Conservation (phyloP, 2,113 vertebrate species). For the Atlantisia rogersi region DNA sequence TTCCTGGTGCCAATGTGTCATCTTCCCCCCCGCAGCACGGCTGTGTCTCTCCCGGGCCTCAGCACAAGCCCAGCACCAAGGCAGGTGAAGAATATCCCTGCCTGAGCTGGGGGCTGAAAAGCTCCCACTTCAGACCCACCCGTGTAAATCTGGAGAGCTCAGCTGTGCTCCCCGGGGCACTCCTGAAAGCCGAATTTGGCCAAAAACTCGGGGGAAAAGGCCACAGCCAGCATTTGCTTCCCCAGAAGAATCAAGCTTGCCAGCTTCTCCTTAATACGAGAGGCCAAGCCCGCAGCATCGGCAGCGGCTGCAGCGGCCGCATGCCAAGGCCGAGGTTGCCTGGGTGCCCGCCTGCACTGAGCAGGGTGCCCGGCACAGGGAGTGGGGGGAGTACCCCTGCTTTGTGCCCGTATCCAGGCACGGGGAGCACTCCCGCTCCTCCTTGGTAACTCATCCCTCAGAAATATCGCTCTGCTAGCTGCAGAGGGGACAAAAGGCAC, state of each 20-base stretch:
- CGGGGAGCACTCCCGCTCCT: not conserved
- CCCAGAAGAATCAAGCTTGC: not conserved
- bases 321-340: not conserved
- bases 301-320: accelerated
- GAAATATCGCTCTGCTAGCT: not conserved
- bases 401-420: not conserved
- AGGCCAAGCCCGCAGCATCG: not conserved
- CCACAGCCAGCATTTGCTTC: not conserved
- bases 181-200: not conserved
- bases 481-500: not conserved
- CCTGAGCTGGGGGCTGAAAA: not conserved
- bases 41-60: not conserved
- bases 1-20: accelerated
- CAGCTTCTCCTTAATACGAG: not conserved
- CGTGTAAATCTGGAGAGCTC: not conserved
- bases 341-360: not conserved
- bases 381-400: not conserved
- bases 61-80: not conserved
- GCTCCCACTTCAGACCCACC: not conserved
- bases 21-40: accelerated
- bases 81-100: not conserved
- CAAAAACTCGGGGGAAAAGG: not conserved
- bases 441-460: not conserved
- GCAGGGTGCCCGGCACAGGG: not conserved
- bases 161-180: accelerated